These are phyloP conservation scores for Leucoraja erinaceus DNA, from an alignment of 2,113 vertebrate species.

Conservation along the genomic window DNA sequence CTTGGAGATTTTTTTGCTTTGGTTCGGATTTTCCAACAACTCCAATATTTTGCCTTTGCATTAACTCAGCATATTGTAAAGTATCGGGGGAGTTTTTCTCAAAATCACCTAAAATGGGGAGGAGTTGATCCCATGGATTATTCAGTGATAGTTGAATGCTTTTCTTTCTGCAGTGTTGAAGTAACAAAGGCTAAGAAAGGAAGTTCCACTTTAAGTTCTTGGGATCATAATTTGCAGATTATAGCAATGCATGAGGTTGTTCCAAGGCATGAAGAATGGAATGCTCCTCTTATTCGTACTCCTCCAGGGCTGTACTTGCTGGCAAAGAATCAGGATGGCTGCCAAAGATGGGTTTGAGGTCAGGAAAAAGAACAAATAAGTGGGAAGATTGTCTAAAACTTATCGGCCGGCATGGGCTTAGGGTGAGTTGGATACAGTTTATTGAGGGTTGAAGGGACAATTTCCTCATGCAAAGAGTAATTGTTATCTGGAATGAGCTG, in stretches of 20 bases:
- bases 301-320: neutral
- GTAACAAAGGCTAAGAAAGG: neutral
- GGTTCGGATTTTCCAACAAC: too few species aligned
- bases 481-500: too few species aligned
- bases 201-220: neutral
- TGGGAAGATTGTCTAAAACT: neutral
- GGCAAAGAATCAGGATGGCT: neutral
- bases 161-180: neutral
- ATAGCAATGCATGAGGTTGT: neutral
- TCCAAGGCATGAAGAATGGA: neutral
- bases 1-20: too few species aligned
- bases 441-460: too few species aligned
- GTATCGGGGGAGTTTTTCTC: neutral
- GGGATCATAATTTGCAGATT: neutral
- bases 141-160: neutral
- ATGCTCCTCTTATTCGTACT: neutral
- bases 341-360: neutral
- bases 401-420: too few species aligned
- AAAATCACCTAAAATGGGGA: neutral
- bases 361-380: neutral
- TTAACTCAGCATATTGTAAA: neutral
- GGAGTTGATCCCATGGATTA: neutral
- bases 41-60: too few species aligned
- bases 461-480: too few species aligned
- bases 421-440: too few species aligned